Evolutionary conservation across 2,797 vertebrate species (phyloP).

Genomic region (Poecilia picta): DNA sequence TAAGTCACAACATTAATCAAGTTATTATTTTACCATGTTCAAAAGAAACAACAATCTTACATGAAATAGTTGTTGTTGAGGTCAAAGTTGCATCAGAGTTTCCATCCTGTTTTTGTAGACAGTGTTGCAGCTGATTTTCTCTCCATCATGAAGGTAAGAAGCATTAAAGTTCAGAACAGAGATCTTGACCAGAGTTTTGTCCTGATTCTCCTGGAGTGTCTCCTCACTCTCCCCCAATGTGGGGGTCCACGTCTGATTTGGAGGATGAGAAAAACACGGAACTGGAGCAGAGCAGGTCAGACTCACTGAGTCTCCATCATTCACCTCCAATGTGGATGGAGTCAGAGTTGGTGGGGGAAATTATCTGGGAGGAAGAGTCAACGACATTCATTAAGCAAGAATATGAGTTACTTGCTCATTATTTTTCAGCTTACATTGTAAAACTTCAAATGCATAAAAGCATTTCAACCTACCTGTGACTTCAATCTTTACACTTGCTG

Average conservation of each 20-base stretch:
- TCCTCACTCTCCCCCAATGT: neutral
- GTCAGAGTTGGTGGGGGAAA: constrained; percentile 11
- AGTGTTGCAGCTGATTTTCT: constrained; percentile 48
- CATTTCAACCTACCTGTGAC: constrained; percentile 25
- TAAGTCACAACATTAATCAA: too few relatives aligned
- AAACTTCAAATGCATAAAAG: too few relatives aligned
- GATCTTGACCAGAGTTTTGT: constrained; percentile 39
- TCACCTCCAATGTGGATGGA: constrained; percentile 31
- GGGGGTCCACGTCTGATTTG: neutral
- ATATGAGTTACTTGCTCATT: too few relatives aligned
- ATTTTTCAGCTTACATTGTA: neutral
- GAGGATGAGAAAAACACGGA: neutral
- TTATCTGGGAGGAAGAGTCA: constrained; percentile 9
- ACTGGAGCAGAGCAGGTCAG: neutral
- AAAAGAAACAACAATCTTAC: constrained; percentile 36
- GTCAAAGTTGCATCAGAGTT: neutral
- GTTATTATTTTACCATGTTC: neutral
- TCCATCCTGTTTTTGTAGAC: constrained; percentile 41
- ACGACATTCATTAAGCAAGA: neutral
- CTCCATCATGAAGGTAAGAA: constrained; percentile 41
- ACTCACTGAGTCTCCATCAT: constrained; percentile 2
- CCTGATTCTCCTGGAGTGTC: neutral
- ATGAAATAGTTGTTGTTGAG: neutral
- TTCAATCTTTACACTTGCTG: rapidly evolving
- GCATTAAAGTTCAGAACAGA: constrained; percentile 58